Conservation (phyloP, 2,888 invertebrate genomes). For the Netelia melanura region DNA sequence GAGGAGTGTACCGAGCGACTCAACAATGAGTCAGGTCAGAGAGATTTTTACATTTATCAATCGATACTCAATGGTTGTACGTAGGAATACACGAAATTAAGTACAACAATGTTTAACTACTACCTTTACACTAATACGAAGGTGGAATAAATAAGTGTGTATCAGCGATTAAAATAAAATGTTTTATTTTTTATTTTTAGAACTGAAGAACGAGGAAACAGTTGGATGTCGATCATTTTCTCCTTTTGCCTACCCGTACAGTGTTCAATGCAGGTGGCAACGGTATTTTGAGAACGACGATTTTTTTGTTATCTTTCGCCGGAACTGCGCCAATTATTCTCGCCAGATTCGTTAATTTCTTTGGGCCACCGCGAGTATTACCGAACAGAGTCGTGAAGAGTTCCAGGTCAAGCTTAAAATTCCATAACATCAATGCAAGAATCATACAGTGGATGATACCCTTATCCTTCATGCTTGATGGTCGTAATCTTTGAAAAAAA, state of each 20-base stretch:
- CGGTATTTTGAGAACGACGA: conserved; percentile 78
- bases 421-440: conserved; percentile 75
- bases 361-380: conserved; percentile 73
- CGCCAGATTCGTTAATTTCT: conserved; percentile 78
- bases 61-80: no score
- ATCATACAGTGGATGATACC: conserved; percentile 80
- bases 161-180: background rate
- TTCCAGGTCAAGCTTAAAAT: conserved; percentile 79
- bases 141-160: background rate
- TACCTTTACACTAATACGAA: background rate
- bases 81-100: no score
- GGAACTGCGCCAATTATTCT: conserved; percentile 76
- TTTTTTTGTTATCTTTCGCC: conserved; percentile 76
- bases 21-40: no score
- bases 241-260: conserved; percentile 70
- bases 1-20: no score
- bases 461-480: conserved; percentile 79
- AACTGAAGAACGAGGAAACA: background rate
- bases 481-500: conserved; percentile 76
- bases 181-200: background rate
- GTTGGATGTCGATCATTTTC: conserved; percentile 34
- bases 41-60: no score
- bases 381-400: conserved; percentile 74
- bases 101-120: no score
- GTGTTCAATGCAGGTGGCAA: conserved; percentile 73